Base-by-base conservation (phyloP, 2,888 invertebrate species). In the Mythimna loreyi region DNA sequence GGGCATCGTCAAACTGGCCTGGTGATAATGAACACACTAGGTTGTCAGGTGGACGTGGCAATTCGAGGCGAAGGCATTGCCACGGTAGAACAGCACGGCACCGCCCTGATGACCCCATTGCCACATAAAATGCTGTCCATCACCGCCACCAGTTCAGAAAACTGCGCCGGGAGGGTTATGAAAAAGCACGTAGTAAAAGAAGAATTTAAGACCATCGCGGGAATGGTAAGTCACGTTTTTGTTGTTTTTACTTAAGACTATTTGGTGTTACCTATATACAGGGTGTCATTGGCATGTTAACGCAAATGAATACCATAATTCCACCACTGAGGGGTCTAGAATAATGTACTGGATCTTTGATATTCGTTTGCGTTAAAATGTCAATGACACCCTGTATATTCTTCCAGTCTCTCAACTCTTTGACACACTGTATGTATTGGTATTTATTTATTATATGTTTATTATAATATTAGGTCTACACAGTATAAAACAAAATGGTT, bases 11-110 rank as follows among this genome's bases (percentile, higher is more conserved):
- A 94, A 68, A 93, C 97, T 0, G 96, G 97, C 0, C 81, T 97
- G 57, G 96, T 97, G 70, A 88, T 97, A 33, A 91, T 97, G 81
- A 98, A 97, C 87, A 96, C 97, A 0, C 89, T 97, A 19, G 96
- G 95, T 0, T 98, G 97, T 83, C 89, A 95, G 1, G 87, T 97
- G 13, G 94, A 93, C 30, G 75, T 93, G 61, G 78, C 88, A 0
- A 90, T 95, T 57, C 80, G 76, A 2, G 93, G 92, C 0, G 91
- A 92, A 68, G 93, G 93, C 0, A 72, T 91, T 1, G 92, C 90
- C 0, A 79, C 90, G 0, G 90, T 95, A 21, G 94, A 93, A 49
- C 79, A 83, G n/a, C 89, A 88, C 49, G 95, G 94, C 5, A 94
- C 95, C 0, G 92, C 92, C 0, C 88, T 95, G 3, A 90, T 95